Conservation (phyloP, 2,888 invertebrate species). For the Drosophila multiciliata region DNA sequence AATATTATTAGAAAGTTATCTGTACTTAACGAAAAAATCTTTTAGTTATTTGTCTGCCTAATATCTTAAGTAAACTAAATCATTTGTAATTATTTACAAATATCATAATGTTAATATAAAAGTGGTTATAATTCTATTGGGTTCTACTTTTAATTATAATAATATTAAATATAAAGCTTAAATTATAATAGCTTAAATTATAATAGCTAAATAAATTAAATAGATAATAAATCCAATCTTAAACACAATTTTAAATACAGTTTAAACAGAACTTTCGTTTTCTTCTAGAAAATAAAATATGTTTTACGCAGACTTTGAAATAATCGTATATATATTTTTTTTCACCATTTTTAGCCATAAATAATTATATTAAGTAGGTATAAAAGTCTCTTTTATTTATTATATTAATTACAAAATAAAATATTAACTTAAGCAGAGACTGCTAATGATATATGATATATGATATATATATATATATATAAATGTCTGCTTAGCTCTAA, state of each 20-base stretch:
- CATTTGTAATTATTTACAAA: not conserved
- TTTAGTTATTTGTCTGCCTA: too few species aligned
- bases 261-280: not conserved
- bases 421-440: constrained; percentile 4
- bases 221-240: not conserved
- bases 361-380: not conserved
- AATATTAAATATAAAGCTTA: not conserved
- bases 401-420: constrained; percentile 3
- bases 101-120: not conserved
- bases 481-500: constrained; percentile 7
- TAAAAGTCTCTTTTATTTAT: not conserved
- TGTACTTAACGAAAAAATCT: not conserved
- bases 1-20: not conserved
- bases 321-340: not conserved
- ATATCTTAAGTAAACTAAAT: too few species aligned
- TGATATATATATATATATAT: too few species aligned
- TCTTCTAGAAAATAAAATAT: not conserved
- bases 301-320: not conserved
- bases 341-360: not conserved
- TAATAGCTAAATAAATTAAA: not conserved
- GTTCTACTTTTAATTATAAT: not conserved
- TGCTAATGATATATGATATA: not conserved
- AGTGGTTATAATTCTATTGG: not conserved
- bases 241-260: not conserved
- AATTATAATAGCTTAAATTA: not conserved